Evolutionary conservation across 2,113 vertebrate species (phyloP).

Genomic region (Thryonomys swinderianus): DNA sequence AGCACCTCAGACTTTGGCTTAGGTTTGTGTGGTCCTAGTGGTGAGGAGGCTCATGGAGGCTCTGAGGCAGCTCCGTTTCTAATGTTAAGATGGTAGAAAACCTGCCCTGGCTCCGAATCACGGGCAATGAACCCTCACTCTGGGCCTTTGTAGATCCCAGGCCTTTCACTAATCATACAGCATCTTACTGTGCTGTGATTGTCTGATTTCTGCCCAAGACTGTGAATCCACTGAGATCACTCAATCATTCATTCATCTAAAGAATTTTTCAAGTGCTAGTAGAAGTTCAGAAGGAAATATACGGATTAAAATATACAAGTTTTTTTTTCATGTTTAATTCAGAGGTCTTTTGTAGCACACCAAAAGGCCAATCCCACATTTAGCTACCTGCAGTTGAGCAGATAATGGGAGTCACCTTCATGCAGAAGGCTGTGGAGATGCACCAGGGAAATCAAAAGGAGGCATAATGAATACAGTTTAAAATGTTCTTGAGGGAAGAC

Average conservation of each 20-base stretch:
- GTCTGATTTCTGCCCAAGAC: neutral
- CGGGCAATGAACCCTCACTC: neutral
- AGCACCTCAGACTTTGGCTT: neutral
- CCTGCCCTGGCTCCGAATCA: neutral
- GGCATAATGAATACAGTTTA: neutral
- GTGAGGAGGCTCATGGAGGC: neutral
- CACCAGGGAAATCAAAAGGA: neutral
- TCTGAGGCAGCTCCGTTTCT: neutral
- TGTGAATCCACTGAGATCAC: neutral
- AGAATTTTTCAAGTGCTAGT: neutral
- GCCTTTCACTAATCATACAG: neutral
- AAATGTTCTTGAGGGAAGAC: conserved; percentile 32
- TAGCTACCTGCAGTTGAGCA: neutral
- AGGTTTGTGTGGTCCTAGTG: neutral
- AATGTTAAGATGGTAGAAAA: neutral
- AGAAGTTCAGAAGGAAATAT: neutral
- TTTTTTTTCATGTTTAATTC: conserved; percentile 10
- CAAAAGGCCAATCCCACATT: neutral
- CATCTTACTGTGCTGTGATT: neutral
- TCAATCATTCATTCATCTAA: neutral
- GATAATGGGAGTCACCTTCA: neutral
- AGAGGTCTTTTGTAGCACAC: neutral
- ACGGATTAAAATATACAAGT: neutral
- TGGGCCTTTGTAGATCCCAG: neutral
- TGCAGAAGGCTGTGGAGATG: neutral